Conservation (phyloP, 2,888 invertebrate species). For the Rhamnusium bicolor region DNA sequence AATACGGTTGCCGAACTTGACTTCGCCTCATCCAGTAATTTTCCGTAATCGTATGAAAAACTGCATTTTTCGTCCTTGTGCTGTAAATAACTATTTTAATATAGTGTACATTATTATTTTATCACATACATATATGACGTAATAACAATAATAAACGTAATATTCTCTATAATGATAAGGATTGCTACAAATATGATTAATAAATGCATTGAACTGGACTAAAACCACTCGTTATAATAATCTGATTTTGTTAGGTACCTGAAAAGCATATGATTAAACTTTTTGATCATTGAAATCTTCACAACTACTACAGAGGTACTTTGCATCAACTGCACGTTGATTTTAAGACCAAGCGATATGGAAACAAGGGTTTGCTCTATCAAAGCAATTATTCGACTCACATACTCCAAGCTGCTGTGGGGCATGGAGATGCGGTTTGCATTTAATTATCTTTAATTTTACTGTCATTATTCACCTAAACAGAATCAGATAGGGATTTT, state of each 20-base stretch:
- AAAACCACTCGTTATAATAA: too few species aligned
- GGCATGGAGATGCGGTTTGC: background rate
- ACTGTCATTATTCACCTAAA: background rate
- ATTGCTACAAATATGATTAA: too few species aligned
- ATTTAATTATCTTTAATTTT: constrained; percentile 9
- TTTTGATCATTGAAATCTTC: background rate
- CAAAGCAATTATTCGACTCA: constrained; percentile 1
- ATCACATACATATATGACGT: too few species aligned
- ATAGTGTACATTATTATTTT: too few species aligned
- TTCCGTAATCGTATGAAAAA: too few species aligned
- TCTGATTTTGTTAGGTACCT: background rate
- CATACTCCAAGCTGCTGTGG: background rate
- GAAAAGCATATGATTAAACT: background rate
- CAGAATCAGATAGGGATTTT: background rate
- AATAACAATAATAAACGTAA: too few species aligned
- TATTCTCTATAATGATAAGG: too few species aligned
- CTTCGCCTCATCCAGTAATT: too few species aligned
- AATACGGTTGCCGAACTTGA: too few species aligned
- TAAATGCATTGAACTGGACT: too few species aligned
- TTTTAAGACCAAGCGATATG: constrained; percentile 3
- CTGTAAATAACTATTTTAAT: too few species aligned
- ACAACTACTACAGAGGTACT: background rate
- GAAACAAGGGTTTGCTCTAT: constrained; percentile 5
- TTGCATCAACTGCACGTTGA: constrained; percentile 8
- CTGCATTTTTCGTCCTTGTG: too few species aligned